A percentile compares a stretch with the other conserved stretches of the same genome.
phyloP scores from a whole-genome alignment of 2,113 vertebrate species.

The Caracal caracal region DNA sequence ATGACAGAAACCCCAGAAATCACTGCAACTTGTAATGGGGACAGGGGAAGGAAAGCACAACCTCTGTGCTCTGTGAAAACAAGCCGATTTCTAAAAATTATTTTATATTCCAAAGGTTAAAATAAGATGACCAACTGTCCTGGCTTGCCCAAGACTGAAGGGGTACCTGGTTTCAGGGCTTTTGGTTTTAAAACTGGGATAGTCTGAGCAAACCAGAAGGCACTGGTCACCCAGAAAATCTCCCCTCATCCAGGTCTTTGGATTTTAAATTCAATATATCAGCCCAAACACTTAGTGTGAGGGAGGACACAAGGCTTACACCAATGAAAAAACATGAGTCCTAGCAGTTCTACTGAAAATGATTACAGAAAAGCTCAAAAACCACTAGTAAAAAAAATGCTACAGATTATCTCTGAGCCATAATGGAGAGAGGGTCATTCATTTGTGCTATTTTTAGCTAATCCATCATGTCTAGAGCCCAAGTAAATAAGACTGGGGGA shows the following conservation, averaged over 20 bases:
- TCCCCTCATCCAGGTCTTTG: not conserved
- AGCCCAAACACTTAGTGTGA: not conserved
- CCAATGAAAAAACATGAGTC: not conserved
- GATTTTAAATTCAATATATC: not conserved
- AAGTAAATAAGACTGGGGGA: not conserved
- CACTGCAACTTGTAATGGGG: not conserved
- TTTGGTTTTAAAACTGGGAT: conserved; percentile 7
- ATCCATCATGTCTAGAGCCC: not conserved
- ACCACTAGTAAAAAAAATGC: not conserved
- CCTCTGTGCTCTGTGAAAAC: not conserved
- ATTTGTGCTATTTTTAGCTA: not conserved
- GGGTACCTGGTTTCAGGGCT: not conserved
- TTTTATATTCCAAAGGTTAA: not conserved
- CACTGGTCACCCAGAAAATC: not conserved
- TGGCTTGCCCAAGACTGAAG: not conserved
- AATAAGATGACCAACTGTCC: not conserved
- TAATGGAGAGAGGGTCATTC: not conserved
- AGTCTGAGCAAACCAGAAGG: not conserved
- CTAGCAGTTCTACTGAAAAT: not conserved
- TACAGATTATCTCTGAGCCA: not conserved
- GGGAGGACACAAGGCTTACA: not conserved
- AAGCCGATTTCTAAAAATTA: not conserved
- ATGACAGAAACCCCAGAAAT: conserved; percentile 34
- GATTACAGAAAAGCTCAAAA: not conserved
- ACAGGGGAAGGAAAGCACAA: not conserved